Base-by-base conservation (phyloP, 2,113 vertebrate species). In the Micronycteris hirsuta region DNA sequence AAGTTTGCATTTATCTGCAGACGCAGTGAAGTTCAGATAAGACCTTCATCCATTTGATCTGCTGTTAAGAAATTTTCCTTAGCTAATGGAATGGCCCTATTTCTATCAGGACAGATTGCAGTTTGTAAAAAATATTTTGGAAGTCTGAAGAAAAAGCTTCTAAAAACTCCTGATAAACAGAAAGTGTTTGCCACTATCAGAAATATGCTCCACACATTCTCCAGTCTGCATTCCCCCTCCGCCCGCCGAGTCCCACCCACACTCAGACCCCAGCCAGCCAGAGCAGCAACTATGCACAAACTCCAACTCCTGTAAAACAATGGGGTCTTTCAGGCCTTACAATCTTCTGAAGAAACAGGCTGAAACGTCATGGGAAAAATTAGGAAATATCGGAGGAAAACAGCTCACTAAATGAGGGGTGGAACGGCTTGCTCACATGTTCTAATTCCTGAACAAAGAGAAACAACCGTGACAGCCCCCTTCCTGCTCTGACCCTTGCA, bases 361-460 rank as follows among this genome's bases (percentile, higher is more conserved):
- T 36, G 96, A 98, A 98, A 98, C 97, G 96, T 98, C 98, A 99
- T 98, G 98, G 98, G 98, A 98, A 97, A 98, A 98, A 97, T 98
- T 97, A 98, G 98, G 97, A 98, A 98, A 98, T 98, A 98, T 98
- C 82, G 89, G 97, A 97, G 98, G 96, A 98, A 98, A 98, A 98
- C 96, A 97, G 95, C 95, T 97, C 26, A 47, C 96, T 96, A 98
- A 97, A 98, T 88, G 92, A 98, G 98, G 98, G 96, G 98, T 98
- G 97, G 96, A 98, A 97, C 6, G 7, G 92, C 91, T 93, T 89
- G 97, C 98, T 98, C 92, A 97, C 97, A 97, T 96, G 85, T 90
- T 85, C 93, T 41, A 33, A 96, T 97, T 94, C 81, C 73, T 10
- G 56, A 96, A 97, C 97, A 97, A 97, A 96, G 96, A 89, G 86